Base-by-base conservation (phyloP, 2,113 vertebrate genomes). In the Nerophis lumbriciformis region DNA sequence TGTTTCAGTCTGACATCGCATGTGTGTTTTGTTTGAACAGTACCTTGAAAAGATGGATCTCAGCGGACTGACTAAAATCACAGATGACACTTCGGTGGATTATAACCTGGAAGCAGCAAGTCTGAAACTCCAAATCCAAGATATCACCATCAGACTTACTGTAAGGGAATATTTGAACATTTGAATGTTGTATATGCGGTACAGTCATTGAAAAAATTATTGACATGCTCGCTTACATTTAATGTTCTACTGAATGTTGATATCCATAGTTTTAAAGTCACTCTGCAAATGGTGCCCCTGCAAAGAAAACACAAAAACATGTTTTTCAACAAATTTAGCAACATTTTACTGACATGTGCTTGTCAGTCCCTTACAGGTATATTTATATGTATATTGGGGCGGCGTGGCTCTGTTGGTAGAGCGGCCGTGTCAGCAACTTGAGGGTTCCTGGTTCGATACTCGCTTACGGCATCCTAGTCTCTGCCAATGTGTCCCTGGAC, bases 1-100 rank as follows among this genome's bases (percentile, higher is more conserved):
- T 11, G 2, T 4, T 45, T 3, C 39, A 53, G 12, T 6, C 36
- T 36, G 51, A 36, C 11, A 7, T 12, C 4, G 6, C 3, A 28
- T 28, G 28, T 28, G 28, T 4, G 28, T 62, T 16, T 68, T 13
- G 19, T 79, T 13, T 75, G 37, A 19, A 38, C 84, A 94, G 93
- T 91, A 90, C 15, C 21, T 91, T 51, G 93, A 94, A 44, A 92
- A 90, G 73, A 21, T 93, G 52, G 89, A 90, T 1, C 87, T 94
- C 15, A 68, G 55, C 3, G 61, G 56, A 1, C 82, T 90, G 4
- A 42, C 91, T 68, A 89, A 85, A 1, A 54, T 94, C 47, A 76
- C 47, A 0, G 88, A 93, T 2, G 88, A 91, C 69, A n/a, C 5
- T 62, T 81, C 64, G 53, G 35, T 58, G 5, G 86, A 82, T 64